A percentile compares a stretch with the other conserved stretches of the same genome.
Evolutionary conservation across 1,140 invertebrate genomes (phyloP).

Genomic region (Papilio polyxenes): DNA sequence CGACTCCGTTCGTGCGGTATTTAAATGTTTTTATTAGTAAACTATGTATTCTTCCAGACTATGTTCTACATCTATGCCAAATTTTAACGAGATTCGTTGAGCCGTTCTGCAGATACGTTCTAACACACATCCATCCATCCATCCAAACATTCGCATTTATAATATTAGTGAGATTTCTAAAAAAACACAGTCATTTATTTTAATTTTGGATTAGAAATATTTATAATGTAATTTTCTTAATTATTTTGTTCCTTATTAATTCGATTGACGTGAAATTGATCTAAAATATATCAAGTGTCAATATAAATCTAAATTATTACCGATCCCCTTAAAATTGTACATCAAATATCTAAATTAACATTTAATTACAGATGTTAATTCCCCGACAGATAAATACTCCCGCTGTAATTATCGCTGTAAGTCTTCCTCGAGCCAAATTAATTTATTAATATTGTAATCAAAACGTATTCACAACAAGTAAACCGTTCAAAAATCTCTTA

Average conservation of each 20-base stretch:
- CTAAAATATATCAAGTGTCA: background rate
- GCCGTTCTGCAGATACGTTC: too few species aligned
- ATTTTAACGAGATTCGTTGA: too few species aligned
- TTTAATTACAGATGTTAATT: slow-evolving; percentile 34
- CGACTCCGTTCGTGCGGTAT: too few species aligned
- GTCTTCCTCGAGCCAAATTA: slow-evolving; percentile 29
- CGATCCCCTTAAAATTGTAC: background rate
- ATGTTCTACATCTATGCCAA: too few species aligned
- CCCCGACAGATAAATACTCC: slow-evolving; percentile 17
- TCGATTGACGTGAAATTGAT: background rate
- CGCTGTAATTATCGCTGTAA: slow-evolving; percentile 27
- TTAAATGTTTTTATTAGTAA: too few species aligned
- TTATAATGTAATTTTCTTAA: background rate
- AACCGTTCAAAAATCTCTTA: background rate
- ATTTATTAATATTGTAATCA: slow-evolving; percentile 36
- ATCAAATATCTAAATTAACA: slow-evolving; percentile 12
- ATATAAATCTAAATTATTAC: background rate
- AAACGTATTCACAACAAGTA: slow-evolving; percentile 4
- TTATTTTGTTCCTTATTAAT: too few species aligned
- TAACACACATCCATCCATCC: too few species aligned
- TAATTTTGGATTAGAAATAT: too few species aligned
- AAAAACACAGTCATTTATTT: background rate
- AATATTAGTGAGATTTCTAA: too few species aligned
- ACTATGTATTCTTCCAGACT: too few species aligned
- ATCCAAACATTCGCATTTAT: too few species aligned